Percentiles rank a stretch among this genome's conserved stretches.
These are phyloP conservation scores for Xenentodon cancila DNA, from an alignment of 2,797 vertebrate genomes.

Conservation along the genomic window DNA sequence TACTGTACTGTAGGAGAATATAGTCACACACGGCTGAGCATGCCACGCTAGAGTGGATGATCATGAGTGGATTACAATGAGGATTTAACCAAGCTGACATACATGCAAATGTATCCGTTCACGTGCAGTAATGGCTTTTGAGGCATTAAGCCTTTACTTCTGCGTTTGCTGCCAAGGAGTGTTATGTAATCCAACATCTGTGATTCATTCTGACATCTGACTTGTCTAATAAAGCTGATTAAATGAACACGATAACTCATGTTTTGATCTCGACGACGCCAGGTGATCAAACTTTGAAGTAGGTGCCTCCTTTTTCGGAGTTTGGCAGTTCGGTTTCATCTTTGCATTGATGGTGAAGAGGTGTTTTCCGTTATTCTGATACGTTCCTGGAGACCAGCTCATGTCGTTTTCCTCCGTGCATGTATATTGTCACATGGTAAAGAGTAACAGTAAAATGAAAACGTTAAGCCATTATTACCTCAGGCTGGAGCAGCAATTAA, in stretches of 20 bases:
- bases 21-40: slow-evolving; percentile 26
- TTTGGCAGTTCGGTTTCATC: not conserved
- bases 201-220: not conserved
- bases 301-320: not conserved
- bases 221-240: not conserved
- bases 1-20: slow-evolving; percentile 8
- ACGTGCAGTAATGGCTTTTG: slow-evolving; percentile 15
- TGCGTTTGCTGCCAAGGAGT: not conserved
- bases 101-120: slow-evolving; percentile 14
- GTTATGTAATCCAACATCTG: slow-evolving; percentile 3
- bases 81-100: slow-evolving; percentile 20
- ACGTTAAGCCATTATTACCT: slow-evolving; percentile 5
- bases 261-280: not conserved
- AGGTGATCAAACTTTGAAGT: slow-evolving; percentile 10
- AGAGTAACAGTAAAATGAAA: slow-evolving; percentile 1
- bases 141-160: slow-evolving; percentile 3
- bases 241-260: not conserved
- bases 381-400: not conserved
- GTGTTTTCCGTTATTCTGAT: not conserved
- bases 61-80: slow-evolving; percentile 17
- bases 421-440: slow-evolving; percentile 3
- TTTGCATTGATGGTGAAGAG: not conserved
- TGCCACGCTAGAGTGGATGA: slow-evolving; percentile 13
- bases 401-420: not conserved
- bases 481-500: slow-evolving; percentile 9